These are phyloP conservation scores for Aplochiton taeniatus DNA, from an alignment of 2,797 vertebrate genomes.

Conservation along the genomic window DNA sequence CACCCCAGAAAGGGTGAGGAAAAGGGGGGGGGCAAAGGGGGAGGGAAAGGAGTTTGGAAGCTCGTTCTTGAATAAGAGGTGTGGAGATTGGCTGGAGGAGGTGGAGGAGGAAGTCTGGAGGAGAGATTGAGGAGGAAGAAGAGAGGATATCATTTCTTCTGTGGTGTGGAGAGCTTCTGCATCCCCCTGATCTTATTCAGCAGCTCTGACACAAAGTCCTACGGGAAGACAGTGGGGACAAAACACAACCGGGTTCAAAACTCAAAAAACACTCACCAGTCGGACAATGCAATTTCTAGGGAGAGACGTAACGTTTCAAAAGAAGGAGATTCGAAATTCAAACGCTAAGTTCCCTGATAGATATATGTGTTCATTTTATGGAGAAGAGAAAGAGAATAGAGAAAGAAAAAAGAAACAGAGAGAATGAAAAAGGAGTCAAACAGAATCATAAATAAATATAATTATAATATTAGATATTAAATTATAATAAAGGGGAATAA, in stretches of 20 bases:
- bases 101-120: constrained; percentile 18
- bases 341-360: too few relatives aligned
- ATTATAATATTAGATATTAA: too few relatives aligned
- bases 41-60: background rate
- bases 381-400: background rate
- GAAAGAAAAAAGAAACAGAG: background rate
- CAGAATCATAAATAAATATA: background rate
- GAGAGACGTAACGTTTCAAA: background rate
- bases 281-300: background rate
- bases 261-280: background rate
- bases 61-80: too few relatives aligned
- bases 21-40: background rate
- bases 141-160: constrained; percentile 84
- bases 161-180: constrained; percentile 93
- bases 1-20: background rate
- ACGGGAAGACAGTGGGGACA: constrained; percentile 21
- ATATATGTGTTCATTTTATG: too few relatives aligned
- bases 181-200: constrained; percentile 91
- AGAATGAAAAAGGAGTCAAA: background rate
- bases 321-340: too few relatives aligned
- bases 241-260: background rate
- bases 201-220: constrained; percentile 87
- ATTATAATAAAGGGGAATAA: constrained; percentile 25
- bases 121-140: constrained; percentile 25
- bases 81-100: background rate